Conservation (phyloP, 2,797 vertebrate species). For the Sebastes jordani region DNA sequence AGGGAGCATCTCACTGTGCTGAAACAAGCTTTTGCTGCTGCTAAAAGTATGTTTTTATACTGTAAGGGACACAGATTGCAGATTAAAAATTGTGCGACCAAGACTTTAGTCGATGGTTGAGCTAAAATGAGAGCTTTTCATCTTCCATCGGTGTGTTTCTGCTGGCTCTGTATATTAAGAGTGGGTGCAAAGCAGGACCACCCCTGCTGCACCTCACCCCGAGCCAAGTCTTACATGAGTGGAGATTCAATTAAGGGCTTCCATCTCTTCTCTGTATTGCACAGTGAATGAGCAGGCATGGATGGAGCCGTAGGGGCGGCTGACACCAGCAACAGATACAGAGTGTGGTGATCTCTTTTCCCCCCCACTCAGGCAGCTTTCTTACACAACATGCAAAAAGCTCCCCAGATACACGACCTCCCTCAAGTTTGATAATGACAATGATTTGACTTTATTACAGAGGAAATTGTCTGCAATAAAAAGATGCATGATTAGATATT, state of each 20-base stretch:
- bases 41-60: not conserved
- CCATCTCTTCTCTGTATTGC: conserved; percentile 48
- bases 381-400: not conserved
- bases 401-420: not conserved
- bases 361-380: not conserved
- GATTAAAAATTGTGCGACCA: not conserved
- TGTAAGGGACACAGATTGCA: not conserved
- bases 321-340: conserved; percentile 35
- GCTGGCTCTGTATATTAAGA: conserved; percentile 36
- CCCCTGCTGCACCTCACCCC: conserved; percentile 10
- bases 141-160: conserved; percentile 21
- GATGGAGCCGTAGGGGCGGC: conserved; percentile 24
- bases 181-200: conserved; percentile 9
- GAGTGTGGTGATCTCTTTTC: not conserved
- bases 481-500: not conserved
- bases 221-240: conserved; percentile 59
- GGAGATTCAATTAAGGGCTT: conserved; percentile 64
- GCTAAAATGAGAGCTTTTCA: not conserved
- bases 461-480: not conserved
- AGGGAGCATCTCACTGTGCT: not conserved
- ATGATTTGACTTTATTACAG: not conserved
- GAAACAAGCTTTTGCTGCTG: not conserved
- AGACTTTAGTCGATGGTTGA: not conserved
- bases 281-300: conserved; percentile 42
- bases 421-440: not conserved